Percentiles rank a stretch among this genome's conserved stretches.
Conservation (phyloP, 1,140 invertebrate genomes). For the Macrostomum lignano region DNA sequence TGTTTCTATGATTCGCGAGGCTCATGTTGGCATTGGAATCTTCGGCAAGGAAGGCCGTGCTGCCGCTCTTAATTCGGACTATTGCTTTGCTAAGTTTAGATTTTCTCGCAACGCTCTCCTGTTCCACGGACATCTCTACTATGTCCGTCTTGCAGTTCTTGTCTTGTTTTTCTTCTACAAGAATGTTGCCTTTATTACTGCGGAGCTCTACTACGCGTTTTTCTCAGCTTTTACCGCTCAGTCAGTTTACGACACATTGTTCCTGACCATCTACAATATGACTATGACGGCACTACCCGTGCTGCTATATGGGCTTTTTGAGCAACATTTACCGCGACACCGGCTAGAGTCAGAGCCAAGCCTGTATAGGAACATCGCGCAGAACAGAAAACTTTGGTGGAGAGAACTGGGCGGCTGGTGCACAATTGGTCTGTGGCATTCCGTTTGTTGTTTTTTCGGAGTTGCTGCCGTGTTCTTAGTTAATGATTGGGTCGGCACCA, state of each 20-base stretch:
- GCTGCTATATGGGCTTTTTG: constrained; percentile 42
- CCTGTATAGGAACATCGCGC: no score
- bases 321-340: constrained; percentile 56
- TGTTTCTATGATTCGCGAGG: constrained; percentile 69
- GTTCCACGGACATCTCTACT: constrained; percentile 82
- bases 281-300: constrained; percentile 19
- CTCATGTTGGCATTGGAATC: constrained; percentile 68
- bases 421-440: no score
- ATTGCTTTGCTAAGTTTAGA: constrained; percentile 60
- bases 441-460: no score
- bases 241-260: constrained; percentile 34
- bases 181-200: constrained; percentile 10
- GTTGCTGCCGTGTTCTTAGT: no score
- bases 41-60: constrained; percentile 77
- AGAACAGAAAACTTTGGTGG: no score
- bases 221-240: constrained; percentile 20
- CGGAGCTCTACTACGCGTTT: constrained; percentile 21
- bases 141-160: constrained; percentile 62
- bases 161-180: constrained; percentile 55
- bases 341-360: no score
- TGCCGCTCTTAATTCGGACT: constrained; percentile 84
- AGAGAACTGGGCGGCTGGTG: no score
- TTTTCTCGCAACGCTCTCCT: constrained; percentile 55
- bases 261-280: constrained; percentile 21
- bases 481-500: no score